These are phyloP conservation scores for Salarias fasciatus DNA, from an alignment of 2,797 vertebrate genomes.

Conservation along the genomic window DNA sequence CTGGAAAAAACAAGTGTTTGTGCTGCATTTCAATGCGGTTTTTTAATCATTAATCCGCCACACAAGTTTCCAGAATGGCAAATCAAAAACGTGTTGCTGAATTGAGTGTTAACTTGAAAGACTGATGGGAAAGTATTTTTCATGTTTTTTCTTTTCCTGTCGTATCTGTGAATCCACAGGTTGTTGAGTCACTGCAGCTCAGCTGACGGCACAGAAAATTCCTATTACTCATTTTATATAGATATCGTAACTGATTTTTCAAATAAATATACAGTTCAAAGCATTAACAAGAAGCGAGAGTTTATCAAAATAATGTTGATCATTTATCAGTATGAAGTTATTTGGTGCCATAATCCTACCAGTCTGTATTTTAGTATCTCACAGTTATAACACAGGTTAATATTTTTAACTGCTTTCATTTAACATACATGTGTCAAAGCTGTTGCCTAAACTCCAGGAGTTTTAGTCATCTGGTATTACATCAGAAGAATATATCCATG, in stretches of 20 bases:
- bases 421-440: too few relatives aligned
- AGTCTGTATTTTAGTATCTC: too few relatives aligned
- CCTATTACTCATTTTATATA: conserved; percentile 7
- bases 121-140: too few relatives aligned
- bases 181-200: conserved; percentile 37
- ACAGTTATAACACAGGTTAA: too few relatives aligned
- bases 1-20: conserved; percentile 14
- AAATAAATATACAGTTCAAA: conserved; percentile 1
- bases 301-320: background rate
- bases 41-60: background rate
- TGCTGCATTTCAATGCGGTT: background rate
- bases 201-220: conserved; percentile 23
- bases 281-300: background rate
- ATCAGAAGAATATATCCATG: too few relatives aligned
- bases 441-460: too few relatives aligned
- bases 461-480: too few relatives aligned
- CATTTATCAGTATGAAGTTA: background rate
- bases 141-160: background rate
- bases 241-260: conserved; percentile 9
- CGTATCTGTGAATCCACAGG: background rate
- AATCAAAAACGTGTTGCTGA: too few relatives aligned
- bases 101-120: too few relatives aligned
- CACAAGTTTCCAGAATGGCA: too few relatives aligned
- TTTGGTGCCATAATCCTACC: too few relatives aligned
- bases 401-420: too few relatives aligned